Base-by-base conservation (phyloP, 2,113 vertebrate genomes). In the Thalassarche chlororhynchos region DNA sequence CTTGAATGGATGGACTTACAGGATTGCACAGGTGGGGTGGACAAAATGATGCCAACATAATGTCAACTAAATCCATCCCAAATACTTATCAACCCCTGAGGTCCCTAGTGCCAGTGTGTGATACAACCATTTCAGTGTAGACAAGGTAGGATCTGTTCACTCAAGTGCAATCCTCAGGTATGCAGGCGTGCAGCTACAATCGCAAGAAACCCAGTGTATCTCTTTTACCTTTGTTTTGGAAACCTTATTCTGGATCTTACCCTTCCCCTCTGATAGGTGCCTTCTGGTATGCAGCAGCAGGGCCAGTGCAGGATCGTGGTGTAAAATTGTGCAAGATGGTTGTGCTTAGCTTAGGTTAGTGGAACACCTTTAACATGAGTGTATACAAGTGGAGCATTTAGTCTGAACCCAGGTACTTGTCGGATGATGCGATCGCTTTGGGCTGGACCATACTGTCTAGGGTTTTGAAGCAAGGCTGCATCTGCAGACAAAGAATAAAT, bases 81-180 rank as follows among this genome's bases (percentile, higher is more conserved):
- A 26, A 69, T 40, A 25, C 4, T 44, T n/a, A 72, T 0, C 8
- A 68, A 38, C 8, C 23, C 12, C 17, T 0, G 8, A 42, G 32
- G 18, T 36, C 21, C 25, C 12, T 23, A 52, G 34, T 80, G 17
- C 24, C 54, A 40, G 7, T 9, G 14, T 83, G 32, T 36, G 46
- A 72, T 60, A 60, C 3, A 38, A 17, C 7, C 9, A 16, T 44
- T 85, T 68, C 52, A 40, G 18, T 17, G 32, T 1, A 65, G 44
- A 34, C 31, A 12, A 28, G 18, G 28, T 14, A 40, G 52, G 14
- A 75, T 54, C 40, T 83, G 15, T 68, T 84, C 34, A n/a, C 46
- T 40, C 2, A 49, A 8, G 51, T 38, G 25, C 31, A 58, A 2
- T 26, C 26, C 31, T 90, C 31, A 32, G 36, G 24, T 36, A 40